Conservation (phyloP, 2,888 invertebrate species). For the Drosophila mimetica region DNA sequence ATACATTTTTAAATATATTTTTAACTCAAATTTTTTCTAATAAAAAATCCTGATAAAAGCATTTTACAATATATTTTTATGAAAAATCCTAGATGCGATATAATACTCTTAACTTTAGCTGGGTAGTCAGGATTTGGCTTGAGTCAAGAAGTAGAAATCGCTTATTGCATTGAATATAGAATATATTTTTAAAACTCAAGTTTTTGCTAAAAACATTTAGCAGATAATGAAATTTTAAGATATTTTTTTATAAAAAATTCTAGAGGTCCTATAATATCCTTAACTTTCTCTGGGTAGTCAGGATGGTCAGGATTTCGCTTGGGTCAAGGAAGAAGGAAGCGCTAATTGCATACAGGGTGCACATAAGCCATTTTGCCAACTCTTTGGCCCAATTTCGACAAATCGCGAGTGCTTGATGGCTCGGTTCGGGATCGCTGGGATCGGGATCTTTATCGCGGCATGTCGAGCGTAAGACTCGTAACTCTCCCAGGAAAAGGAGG, state of each 20-base stretch:
- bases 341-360: slow-evolving; percentile 62
- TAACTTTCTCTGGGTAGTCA: not conserved
- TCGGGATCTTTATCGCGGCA: slow-evolving; percentile 77
- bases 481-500: slow-evolving; percentile 48
- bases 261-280: not conserved
- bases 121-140: too few relatives aligned
- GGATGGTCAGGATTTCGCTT: slow-evolving; percentile 17
- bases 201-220: too few relatives aligned
- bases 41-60: too few relatives aligned
- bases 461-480: slow-evolving; percentile 64
- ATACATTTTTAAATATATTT: too few relatives aligned
- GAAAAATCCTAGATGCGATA: too few relatives aligned
- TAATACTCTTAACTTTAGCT: too few relatives aligned
- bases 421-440: slow-evolving; percentile 25
- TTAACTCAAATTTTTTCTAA: too few relatives aligned
- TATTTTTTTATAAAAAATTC: not conserved
- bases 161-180: too few relatives aligned
- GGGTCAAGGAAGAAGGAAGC: slow-evolving; percentile 57
- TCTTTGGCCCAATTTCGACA: slow-evolving; percentile 71
- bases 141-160: too few relatives aligned
- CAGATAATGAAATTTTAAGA: not conserved
- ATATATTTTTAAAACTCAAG: too few relatives aligned
- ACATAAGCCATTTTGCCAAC: slow-evolving; percentile 36
- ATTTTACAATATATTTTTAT: too few relatives aligned
- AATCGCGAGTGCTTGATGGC: slow-evolving; percentile 25